Conservation (phyloP, 2,113 vertebrate species). For the Romanogobio albipinnatus region DNA sequence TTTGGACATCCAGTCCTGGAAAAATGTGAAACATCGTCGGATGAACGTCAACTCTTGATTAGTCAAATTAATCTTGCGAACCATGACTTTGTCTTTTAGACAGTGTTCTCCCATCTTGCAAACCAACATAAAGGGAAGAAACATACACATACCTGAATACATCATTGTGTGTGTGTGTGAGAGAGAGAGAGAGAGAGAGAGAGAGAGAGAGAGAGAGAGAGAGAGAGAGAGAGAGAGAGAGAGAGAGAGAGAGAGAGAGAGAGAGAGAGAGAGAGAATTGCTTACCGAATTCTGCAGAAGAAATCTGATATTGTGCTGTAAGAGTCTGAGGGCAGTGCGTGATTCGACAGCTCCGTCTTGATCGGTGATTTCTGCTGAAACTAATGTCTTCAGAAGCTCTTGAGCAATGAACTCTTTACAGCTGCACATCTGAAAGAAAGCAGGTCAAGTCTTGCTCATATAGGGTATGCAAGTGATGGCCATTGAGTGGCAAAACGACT, state of each 20-base stretch:
- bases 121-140: background rate
- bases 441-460: background rate
- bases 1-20: constrained; percentile 26
- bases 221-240: background rate
- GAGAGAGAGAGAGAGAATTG: background rate
- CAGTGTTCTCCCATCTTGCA: constrained; percentile 31
- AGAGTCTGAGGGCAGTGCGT: background rate
- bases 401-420: constrained; percentile 48
- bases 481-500: too few relatives aligned
- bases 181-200: too few relatives aligned
- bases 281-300: constrained; percentile 24
- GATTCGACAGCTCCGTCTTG: background rate
- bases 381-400: constrained; percentile 36
- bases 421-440: constrained; percentile 36
- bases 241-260: too few relatives aligned
- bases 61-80: constrained; percentile 4
- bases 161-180: too few relatives aligned
- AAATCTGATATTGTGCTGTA: constrained; percentile 42
- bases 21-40: constrained; percentile 33
- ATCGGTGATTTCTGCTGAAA: background rate
- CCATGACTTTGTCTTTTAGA: constrained; percentile 30
- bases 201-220: too few relatives aligned
- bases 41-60: constrained; percentile 34
- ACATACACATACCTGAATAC: background rate
- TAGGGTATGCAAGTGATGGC: too few relatives aligned